phyloP scores from a whole-genome alignment of 2,113 vertebrate species.

The Oryzias javanicus region DNA sequence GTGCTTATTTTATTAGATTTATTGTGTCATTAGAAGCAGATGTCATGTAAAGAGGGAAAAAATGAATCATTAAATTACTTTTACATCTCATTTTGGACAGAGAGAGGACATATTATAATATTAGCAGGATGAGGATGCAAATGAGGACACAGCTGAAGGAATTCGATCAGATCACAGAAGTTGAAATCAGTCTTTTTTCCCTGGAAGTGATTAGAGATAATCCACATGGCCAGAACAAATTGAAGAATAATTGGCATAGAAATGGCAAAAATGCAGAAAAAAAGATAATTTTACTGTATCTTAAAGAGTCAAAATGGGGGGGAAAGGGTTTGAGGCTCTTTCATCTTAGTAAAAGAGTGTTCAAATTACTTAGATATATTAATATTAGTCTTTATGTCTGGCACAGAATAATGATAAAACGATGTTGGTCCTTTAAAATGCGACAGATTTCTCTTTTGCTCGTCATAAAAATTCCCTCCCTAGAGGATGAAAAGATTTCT shows the following conservation, averaged over 20 bases:
- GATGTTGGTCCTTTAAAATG: too few species aligned
- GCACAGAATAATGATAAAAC: too few species aligned
- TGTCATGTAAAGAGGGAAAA: background rate
- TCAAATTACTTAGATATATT: too few species aligned
- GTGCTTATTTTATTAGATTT: too few species aligned
- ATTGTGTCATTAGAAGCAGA: background rate
- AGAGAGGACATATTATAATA: constrained; percentile 23
- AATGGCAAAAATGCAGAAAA: constrained; percentile 16
- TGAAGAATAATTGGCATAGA: constrained; percentile 30
- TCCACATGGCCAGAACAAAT: constrained; percentile 47
- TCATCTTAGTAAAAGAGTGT: too few species aligned
- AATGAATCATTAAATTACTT: background rate
- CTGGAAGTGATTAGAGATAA: constrained; percentile 57
- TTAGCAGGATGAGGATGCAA: constrained; percentile 33
- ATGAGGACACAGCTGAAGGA: constrained; percentile 33
- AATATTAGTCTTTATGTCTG: too few species aligned
- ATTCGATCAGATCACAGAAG: constrained; percentile 51
- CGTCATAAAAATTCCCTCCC: too few species aligned
- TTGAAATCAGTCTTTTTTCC: constrained; percentile 54
- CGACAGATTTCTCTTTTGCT: too few species aligned
- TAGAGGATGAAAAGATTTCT: too few species aligned
- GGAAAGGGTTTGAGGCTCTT: background rate
- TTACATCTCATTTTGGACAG: background rate
- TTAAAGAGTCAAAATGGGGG: constrained; percentile 33
- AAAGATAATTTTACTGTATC: constrained; percentile 39